Conservation (phyloP, 2,888 invertebrate species). For the Dryadula phaetusa region DNA sequence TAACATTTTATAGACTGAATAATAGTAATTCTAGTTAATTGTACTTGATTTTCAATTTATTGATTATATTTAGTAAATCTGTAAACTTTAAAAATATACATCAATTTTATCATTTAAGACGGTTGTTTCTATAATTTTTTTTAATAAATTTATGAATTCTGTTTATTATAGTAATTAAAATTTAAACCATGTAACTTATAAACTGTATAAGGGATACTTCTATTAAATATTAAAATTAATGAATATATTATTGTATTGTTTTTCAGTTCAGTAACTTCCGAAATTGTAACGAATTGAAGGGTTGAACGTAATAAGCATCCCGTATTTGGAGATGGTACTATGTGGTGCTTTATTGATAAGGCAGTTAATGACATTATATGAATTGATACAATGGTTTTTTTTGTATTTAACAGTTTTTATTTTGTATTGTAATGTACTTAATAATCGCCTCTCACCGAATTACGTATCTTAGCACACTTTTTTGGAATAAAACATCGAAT, state of each 20-base stretch:
- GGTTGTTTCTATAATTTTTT: neutral
- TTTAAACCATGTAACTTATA: no score
- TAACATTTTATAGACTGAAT: conserved; percentile 31
- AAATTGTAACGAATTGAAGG: conserved; percentile 6
- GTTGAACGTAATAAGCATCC: conserved; percentile 4
- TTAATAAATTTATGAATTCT: neutral
- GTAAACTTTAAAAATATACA: conserved; percentile 7
- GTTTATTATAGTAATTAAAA: neutral
- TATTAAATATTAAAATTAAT: neutral
- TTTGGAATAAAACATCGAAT: conserved; percentile 50
- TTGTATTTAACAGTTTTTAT: conserved; percentile 29
- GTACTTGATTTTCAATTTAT: conserved; percentile 14
- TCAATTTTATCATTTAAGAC: neutral
- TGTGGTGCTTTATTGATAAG: conserved; percentile 22
- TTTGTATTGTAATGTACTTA: conserved; percentile 53
- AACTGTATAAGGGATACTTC: no score
- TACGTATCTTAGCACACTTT: conserved; percentile 67
- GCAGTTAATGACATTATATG: conserved; percentile 6
- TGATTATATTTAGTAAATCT: conserved; percentile 15
- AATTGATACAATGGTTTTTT: conserved; percentile 8
- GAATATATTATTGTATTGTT: no score
- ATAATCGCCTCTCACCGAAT: conserved; percentile 78
- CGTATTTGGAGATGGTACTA: conserved; percentile 13
- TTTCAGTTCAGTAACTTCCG: neutral
- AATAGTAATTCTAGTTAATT: conserved; percentile 30